These are phyloP conservation scores for Stylophora pistillata DNA, from an alignment of 64 coral and sea anemone genomes.

Conservation along the genomic window DNA sequence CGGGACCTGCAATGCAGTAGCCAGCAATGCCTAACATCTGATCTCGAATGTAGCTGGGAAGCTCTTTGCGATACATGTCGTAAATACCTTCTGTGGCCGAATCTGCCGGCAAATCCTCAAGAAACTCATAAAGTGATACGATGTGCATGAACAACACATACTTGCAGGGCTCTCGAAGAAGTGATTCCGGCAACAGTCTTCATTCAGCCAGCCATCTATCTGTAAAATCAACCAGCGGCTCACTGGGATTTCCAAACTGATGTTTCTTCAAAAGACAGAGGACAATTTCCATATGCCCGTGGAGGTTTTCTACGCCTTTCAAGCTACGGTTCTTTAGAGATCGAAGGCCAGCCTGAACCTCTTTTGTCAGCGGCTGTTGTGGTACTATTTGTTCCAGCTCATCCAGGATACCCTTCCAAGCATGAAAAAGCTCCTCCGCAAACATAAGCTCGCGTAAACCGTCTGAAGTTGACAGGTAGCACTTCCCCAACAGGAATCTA, in stretches of 20 bases:
- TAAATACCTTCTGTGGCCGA: slow-evolving; percentile 51
- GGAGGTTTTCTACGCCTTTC: slow-evolving; percentile 54
- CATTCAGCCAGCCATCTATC: slow-evolving; percentile 41
- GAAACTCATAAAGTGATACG: slow-evolving; percentile 55
- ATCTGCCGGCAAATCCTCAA: slow-evolving; percentile 74
- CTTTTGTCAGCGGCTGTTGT: slow-evolving; percentile 57
- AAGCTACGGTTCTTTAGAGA: slow-evolving; percentile 58
- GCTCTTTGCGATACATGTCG: slow-evolving; percentile 38
- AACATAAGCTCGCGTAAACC: slow-evolving; percentile 68
- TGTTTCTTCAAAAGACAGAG: slow-evolving; percentile 56
- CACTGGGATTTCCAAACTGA: neutral
- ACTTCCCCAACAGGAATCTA: slow-evolving; percentile 68
- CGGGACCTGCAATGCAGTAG: neutral
- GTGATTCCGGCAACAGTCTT: slow-evolving; percentile 46
- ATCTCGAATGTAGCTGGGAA: slow-evolving; percentile 25
- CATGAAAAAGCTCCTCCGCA: slow-evolving; percentile 83
- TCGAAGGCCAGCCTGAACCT: slow-evolving; percentile 42
- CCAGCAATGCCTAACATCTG: neutral
- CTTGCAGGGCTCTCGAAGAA: slow-evolving; percentile 45
- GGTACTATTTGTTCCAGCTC: slow-evolving; percentile 54
- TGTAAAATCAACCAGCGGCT: neutral
- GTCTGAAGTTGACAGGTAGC: slow-evolving; percentile 55
- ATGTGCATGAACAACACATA: slow-evolving; percentile 57
- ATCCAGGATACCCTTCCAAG: slow-evolving; percentile 63
- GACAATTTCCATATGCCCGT: slow-evolving; percentile 70